These are phyloP conservation scores for Eriosoma lanigerum DNA, from an alignment of 1,140 invertebrate genomes.

Conservation along the genomic window DNA sequence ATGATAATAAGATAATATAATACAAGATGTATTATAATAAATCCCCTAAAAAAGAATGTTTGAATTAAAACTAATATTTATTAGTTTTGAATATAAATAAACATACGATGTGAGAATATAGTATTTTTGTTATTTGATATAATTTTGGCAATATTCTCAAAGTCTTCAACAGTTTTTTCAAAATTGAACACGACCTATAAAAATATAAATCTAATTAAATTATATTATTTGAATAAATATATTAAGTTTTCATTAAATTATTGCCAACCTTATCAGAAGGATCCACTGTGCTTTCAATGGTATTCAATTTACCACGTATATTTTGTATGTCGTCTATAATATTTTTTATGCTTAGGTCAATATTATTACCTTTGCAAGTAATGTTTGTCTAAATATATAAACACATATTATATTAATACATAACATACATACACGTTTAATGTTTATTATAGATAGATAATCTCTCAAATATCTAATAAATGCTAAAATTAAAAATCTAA, in stretches of 20 bases:
- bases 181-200: constrained; percentile 17
- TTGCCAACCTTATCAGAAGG: constrained; percentile 13
- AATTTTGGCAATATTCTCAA: constrained; percentile 20
- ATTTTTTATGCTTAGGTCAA: constrained; percentile 27
- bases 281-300: neutral
- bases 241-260: neutral
- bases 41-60: constrained; percentile 8
- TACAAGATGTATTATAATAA: constrained; percentile 21
- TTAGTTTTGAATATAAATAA: neutral
- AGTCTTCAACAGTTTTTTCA: constrained; percentile 16
- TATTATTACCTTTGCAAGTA: neutral
- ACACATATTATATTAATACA: neutral
- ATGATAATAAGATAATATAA: neutral
- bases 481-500: neutral
- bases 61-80: neutral
- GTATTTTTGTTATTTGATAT: constrained; percentile 29
- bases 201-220: neutral
- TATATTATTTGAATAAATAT: neutral
- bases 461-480: neutral
- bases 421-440: too few relatives aligned
- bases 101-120: constrained; percentile 41
- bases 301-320: constrained; percentile 13
- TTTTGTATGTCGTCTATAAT: constrained; percentile 33
- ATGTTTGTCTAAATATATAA: neutral
- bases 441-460: too few relatives aligned